These are phyloP conservation scores for Gyrodactylus salaris DNA, from an alignment of 1,140 invertebrate species.

Conservation along the genomic window DNA sequence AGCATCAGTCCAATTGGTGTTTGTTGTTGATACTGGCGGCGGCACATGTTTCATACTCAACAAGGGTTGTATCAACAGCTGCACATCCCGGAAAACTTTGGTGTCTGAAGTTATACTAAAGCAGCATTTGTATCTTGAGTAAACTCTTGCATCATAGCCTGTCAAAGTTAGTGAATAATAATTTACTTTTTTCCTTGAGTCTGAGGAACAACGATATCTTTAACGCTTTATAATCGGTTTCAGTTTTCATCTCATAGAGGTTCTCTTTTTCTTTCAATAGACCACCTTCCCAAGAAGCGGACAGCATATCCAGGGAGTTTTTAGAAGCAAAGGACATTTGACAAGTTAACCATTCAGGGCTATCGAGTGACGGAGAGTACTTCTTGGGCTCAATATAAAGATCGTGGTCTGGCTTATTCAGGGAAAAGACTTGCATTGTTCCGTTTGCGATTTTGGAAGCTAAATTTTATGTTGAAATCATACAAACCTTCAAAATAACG, in stretches of 20 bases:
- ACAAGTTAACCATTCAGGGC: background rate
- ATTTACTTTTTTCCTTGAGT: background rate
- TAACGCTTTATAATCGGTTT: background rate
- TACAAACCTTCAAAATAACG: background rate
- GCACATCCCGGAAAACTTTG: background rate
- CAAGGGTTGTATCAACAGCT: background rate
- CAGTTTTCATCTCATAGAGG: background rate
- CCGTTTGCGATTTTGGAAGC: background rate
- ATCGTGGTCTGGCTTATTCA: background rate
- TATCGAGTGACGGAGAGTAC: background rate
- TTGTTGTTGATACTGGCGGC: background rate
- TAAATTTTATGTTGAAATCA: background rate
- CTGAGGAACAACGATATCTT: background rate
- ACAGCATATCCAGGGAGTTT: background rate
- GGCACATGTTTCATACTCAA: background rate
- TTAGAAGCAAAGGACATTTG: background rate
- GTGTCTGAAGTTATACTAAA: background rate
- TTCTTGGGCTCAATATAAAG: background rate
- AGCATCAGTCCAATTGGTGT: background rate
- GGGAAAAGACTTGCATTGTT: background rate
- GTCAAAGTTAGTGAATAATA: too few relatives aligned
- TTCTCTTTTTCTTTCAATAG: background rate
- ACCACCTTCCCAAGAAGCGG: background rate
- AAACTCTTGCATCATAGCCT: background rate
- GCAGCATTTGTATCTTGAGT: background rate